Percentiles rank a stretch among this genome's conserved stretches.
Conservation (phyloP, 1,140 invertebrate species). For the Eurosta solidaginis region DNA sequence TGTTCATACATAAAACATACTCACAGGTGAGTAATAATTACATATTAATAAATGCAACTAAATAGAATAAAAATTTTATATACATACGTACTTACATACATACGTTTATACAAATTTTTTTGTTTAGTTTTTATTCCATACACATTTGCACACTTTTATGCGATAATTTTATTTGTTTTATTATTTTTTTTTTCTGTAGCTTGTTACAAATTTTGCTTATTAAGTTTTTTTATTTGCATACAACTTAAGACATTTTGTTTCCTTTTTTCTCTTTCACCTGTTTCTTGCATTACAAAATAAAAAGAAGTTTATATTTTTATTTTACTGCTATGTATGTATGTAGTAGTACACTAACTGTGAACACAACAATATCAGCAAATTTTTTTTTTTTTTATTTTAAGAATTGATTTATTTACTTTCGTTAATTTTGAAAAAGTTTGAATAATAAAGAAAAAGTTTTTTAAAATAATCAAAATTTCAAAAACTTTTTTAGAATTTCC, state of each 20-base stretch:
- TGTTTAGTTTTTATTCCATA: not conserved
- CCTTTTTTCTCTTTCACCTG: not conserved
- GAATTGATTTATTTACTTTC: no score
- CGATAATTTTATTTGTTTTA: not conserved
- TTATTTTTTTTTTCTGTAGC: not conserved
- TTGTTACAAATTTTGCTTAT: not conserved
- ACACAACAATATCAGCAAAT: no score
- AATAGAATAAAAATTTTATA: not conserved
- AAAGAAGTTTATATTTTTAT: conserved; percentile 7
- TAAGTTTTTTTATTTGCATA: not conserved
- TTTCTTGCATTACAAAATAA: not conserved
- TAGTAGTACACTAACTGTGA: no score
- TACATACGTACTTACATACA: no score
- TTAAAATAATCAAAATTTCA: no score
- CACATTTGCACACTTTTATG: not conserved
- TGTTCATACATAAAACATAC: conserved; percentile 12
- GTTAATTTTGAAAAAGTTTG: no score
- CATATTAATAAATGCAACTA: no score
- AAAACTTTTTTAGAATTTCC: no score
- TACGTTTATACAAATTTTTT: no score
- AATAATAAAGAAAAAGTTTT: no score
- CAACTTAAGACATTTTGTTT: not conserved
- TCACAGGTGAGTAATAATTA: conserved; percentile 19
- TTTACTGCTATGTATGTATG: not conserved
- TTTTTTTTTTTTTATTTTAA: no score